A percentile compares a stretch with the other conserved stretches of the same genome.
phyloP scores from a whole-genome alignment of 2,888 invertebrate species.

The Eretmocerus hayati region DNA sequence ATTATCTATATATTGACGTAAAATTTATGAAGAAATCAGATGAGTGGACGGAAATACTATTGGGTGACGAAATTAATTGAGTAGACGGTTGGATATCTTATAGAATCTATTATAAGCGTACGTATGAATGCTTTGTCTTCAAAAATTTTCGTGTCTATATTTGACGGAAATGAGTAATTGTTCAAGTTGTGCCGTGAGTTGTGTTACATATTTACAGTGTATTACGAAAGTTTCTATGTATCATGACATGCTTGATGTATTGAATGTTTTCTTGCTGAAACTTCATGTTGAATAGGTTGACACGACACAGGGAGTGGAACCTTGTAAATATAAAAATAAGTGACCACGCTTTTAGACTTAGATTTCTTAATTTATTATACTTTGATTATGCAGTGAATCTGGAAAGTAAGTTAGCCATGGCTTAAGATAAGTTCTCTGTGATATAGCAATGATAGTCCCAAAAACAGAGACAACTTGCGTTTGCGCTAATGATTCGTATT shows the following conservation, averaged over 20 bases:
- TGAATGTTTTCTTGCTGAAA: too few species aligned
- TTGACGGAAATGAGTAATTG: too few species aligned
- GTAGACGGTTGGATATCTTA: too few species aligned
- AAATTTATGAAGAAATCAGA: slow-evolving; percentile 13
- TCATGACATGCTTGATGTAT: slow-evolving; percentile 41
- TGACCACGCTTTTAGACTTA: slow-evolving; percentile 29
- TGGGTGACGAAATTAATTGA: too few species aligned
- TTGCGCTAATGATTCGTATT: slow-evolving; percentile 28
- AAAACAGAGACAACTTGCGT: slow-evolving; percentile 35
- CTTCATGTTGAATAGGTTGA: too few species aligned
- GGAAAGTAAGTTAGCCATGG: slow-evolving; percentile 20
- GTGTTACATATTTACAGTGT: slow-evolving; percentile 27
- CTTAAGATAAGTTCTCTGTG: slow-evolving; percentile 40
- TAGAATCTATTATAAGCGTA: too few species aligned
- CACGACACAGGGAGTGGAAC: too few species aligned
- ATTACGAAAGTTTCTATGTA: slow-evolving; percentile 42
- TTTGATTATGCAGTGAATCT: slow-evolving; percentile 34
- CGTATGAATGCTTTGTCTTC: too few species aligned
- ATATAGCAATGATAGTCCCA: slow-evolving; percentile 39
- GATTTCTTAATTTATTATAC: slow-evolving; percentile 36
- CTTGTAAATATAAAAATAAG: slow-evolving; percentile 24
- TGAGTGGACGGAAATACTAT: slow-evolving; percentile 12
- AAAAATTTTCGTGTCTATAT: too few species aligned
- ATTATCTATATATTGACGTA: slow-evolving; percentile 21
- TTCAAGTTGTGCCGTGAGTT: slow-evolving; percentile 12